These are phyloP conservation scores for Scatophagus argus DNA, from an alignment of 2,113 vertebrate genomes.

Conservation along the genomic window DNA sequence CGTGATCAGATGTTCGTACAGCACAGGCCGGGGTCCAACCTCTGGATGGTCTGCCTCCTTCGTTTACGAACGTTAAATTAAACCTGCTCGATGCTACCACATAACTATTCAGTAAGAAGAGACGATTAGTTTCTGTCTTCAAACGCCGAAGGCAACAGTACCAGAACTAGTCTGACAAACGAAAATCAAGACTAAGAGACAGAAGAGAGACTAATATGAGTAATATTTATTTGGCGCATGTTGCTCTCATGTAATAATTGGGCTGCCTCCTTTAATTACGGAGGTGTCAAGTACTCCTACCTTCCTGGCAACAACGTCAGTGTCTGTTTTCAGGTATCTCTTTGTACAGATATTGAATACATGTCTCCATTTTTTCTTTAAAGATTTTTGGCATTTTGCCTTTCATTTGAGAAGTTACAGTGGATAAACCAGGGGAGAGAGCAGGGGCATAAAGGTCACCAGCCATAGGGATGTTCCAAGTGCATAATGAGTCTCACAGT, in stretches of 20 bases:
- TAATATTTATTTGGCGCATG: not conserved
- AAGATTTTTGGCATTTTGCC: not conserved
- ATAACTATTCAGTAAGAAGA: not conserved
- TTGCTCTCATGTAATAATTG: not conserved
- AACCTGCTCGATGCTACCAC: not conserved
- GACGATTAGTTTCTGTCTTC: not conserved
- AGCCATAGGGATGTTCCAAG: no score
- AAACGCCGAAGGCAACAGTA: no score
- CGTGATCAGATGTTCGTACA: constrained; percentile 46
- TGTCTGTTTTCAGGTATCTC: not conserved
- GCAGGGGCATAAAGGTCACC: not conserved
- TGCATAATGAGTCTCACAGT: not conserved
- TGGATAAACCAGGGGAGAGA: not conserved
- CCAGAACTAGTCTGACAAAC: not conserved
- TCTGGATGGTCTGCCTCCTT: constrained; percentile 1
- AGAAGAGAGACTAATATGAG: no score
- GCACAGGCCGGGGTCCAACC: constrained; percentile 30
- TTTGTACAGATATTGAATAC: not conserved
- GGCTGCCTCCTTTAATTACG: no score
- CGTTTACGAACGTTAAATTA: not conserved
- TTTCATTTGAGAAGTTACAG: not conserved
- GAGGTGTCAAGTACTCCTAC: not conserved
- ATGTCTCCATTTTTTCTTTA: not conserved
- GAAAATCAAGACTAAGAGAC: not conserved
- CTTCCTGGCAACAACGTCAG: not conserved